Base-by-base conservation (phyloP, 2,888 invertebrate genomes). In the Drosophila tanythrix region DNA sequence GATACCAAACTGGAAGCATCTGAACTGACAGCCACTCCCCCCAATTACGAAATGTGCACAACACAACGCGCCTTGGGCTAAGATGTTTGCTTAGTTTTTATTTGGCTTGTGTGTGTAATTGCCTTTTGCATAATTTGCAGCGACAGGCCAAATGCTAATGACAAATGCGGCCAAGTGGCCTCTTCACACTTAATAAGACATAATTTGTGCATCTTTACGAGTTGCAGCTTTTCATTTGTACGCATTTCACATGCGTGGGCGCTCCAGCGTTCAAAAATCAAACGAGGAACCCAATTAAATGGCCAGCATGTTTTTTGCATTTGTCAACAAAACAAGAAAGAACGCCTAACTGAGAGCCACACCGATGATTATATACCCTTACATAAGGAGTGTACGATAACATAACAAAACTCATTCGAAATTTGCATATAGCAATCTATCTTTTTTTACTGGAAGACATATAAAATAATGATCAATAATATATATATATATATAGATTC, bases 151-250 rank as follows among this genome's bases (percentile, higher is more conserved):
- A 71, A 70, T 58, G 74, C 78, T 62, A 60, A 58, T 81, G 81
- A 82, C 81, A 83, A 81, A 81, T 74, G 80, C 74, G 74, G 70
- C 70, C 82, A 77, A 82, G 61, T 82, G 79, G 74, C 57, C 72
- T 64, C 87, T 87, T 87, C 87, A 81, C 87, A 87, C 87, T 87
- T 90, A 87, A 87, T 87, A 87, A 85, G 89, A 85, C 85, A 87
- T 87, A 83, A 90, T 89, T 87, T 89, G 74, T 27, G 72, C 67
- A 74, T 65, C 76, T 89, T 87, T 87, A 87, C 61, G 89, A 72
- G 81, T 55, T 69, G 70, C 79, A 63, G 73, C 53, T 65, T 59
- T 56, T 55, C 57, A n/a, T 60, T 60, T 66, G 50, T 25, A 56
- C 65, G 38, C 31, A 51, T 63, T 67, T 51, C 35, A 8, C 11